Conservation (phyloP, 1,140 invertebrate genomes). For the Microplitis demolitor region DNA sequence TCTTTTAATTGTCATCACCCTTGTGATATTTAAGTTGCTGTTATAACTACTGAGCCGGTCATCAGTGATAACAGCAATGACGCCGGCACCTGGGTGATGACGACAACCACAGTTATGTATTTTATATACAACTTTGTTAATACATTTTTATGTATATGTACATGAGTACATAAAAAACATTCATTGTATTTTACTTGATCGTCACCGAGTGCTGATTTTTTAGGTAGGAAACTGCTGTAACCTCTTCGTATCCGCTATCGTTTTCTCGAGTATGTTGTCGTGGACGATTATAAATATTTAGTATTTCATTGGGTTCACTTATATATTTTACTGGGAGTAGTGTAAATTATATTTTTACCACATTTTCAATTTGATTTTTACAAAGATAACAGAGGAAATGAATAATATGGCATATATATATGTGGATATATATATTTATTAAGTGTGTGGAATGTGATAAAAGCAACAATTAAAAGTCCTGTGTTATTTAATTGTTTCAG, state of each 20-base stretch:
- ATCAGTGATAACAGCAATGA: slow-evolving; percentile 6
- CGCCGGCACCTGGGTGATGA: slow-evolving; percentile 27
- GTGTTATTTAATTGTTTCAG: slow-evolving; percentile 65
- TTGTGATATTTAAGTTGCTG: slow-evolving; percentile 7
- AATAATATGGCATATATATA: too few relatives aligned
- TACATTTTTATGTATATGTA: not conserved
- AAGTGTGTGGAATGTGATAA: not conserved
- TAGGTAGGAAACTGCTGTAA: slow-evolving; percentile 1
- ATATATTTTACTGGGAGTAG: too few relatives aligned
- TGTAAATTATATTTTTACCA: too few relatives aligned
- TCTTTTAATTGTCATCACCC: not conserved
- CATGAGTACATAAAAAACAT: not conserved
- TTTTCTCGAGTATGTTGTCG: too few relatives aligned
- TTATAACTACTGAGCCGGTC: slow-evolving; percentile 10
- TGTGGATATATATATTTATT: not conserved
- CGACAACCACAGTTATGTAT: not conserved
- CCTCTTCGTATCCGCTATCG: not conserved
- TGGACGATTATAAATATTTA: too few relatives aligned
- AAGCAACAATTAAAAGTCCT: not conserved
- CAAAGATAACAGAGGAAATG: too few relatives aligned
- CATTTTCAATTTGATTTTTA: too few relatives aligned
- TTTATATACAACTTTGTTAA: too few relatives aligned
- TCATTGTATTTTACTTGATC: not conserved
- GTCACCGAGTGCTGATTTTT: not conserved
- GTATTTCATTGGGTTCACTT: too few relatives aligned